phyloP scores from a whole-genome alignment of 1,140 invertebrate species.

The Cotesia glomerata region DNA sequence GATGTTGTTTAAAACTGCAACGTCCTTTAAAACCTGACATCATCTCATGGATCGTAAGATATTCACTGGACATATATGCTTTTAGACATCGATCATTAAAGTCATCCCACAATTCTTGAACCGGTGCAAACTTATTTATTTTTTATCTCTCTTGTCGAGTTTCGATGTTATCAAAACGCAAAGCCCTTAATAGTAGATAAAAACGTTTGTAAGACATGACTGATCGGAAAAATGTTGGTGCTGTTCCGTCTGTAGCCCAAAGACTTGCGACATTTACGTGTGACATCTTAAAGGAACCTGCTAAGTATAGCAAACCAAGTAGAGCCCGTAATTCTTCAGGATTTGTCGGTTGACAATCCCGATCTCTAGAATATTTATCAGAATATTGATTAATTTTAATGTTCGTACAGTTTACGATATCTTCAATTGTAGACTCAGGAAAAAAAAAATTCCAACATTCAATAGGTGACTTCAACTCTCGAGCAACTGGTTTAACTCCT shows the following conservation, averaged over 20 bases:
- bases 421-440: background rate
- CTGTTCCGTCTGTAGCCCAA: background rate
- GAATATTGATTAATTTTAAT: background rate
- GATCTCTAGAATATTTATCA: background rate
- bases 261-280: slow-evolving; percentile 10
- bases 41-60: slow-evolving; percentile 49
- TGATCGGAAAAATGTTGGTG: background rate
- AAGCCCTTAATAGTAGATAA: slow-evolving; percentile 37
- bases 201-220: background rate
- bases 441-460: background rate
- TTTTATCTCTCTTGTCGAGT: slow-evolving; percentile 39
- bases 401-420: background rate
- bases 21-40: slow-evolving; percentile 45
- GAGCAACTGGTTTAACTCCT: background rate
- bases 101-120: slow-evolving; percentile 50
- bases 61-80: slow-evolving; percentile 25
- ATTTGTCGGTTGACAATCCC: background rate
- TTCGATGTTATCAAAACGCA: slow-evolving; percentile 49
- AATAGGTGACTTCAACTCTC: background rate
- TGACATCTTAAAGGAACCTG: background rate
- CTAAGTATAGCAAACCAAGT: background rate
- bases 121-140: slow-evolving; percentile 47
- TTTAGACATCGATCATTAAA: slow-evolving; percentile 33
- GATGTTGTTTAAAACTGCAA: slow-evolving; percentile 48
- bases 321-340: background rate